These are phyloP conservation scores for Euura lappo DNA, from an alignment of 1,140 invertebrate species.

Conservation along the genomic window DNA sequence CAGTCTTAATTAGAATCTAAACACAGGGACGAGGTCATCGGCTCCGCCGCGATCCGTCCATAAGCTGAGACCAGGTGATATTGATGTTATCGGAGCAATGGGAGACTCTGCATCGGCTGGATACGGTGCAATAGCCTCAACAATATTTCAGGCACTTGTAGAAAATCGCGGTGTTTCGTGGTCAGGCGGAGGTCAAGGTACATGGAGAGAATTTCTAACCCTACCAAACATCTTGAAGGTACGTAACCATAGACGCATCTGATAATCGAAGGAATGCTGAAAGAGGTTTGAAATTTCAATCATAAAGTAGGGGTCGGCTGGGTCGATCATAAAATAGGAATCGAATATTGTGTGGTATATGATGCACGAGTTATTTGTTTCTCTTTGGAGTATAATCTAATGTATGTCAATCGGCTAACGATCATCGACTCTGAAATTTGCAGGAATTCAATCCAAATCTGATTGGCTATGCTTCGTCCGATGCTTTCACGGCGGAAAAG, in stretches of 20 bases:
- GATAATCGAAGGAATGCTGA: too few relatives aligned
- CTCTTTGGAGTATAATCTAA: too few relatives aligned
- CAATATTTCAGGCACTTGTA: slow-evolving; percentile 50
- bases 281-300: too few relatives aligned
- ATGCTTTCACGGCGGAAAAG: slow-evolving; percentile 5
- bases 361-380: too few relatives aligned
- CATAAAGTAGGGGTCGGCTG: too few relatives aligned
- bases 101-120: slow-evolving; percentile 75
- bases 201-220: slow-evolving; percentile 65
- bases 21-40: slow-evolving; percentile 39
- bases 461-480: background rate
- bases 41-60: slow-evolving; percentile 63
- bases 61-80: slow-evolving; percentile 68
- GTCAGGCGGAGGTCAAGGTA: slow-evolving; percentile 65
- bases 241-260: background rate
- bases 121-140: slow-evolving; percentile 62
- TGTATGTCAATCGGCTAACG: slow-evolving; percentile 4
- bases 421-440: background rate
- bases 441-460: slow-evolving; percentile 5
- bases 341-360: too few relatives aligned
- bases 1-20: too few relatives aligned
- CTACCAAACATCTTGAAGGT: slow-evolving; percentile 54
- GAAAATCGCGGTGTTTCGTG: slow-evolving; percentile 62
- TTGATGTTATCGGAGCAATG: slow-evolving; percentile 72
- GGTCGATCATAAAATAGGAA: too few relatives aligned